These are phyloP conservation scores for Taeniopygia guttata DNA, from an alignment of 2,797 vertebrate genomes.

Conservation along the genomic window DNA sequence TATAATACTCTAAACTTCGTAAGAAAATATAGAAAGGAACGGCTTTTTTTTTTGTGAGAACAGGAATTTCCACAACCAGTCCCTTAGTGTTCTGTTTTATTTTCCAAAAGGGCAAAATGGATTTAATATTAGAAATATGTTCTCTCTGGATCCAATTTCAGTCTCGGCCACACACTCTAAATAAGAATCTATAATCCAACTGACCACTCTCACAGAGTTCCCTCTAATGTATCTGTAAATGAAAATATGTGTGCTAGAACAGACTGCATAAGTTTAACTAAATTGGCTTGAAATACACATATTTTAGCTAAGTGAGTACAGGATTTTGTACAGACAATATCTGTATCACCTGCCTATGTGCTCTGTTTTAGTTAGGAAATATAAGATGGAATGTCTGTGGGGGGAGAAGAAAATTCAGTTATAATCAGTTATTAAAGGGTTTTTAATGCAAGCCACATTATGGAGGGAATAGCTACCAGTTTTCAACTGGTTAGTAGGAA, in stretches of 20 bases:
- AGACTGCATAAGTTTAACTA: conserved; percentile 19
- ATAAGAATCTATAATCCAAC: conserved; percentile 34
- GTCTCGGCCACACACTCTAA: not conserved
- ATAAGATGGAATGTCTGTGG: conserved; percentile 36
- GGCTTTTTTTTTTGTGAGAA: not conserved
- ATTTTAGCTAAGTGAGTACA: conserved; percentile 43
- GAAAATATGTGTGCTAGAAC: conserved; percentile 30
- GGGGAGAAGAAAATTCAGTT: conserved; percentile 8
- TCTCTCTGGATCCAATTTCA: conserved; percentile 39
- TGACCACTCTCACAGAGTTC: not conserved
- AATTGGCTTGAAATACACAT: conserved; percentile 49
- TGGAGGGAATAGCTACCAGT: not conserved
- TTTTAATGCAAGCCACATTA: conserved; percentile 39
- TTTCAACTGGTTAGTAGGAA: not conserved
- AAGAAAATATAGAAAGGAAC: conserved; percentile 8
- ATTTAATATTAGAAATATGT: conserved; percentile 56
- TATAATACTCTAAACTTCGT: conserved; percentile 6
- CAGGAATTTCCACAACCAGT: conserved; percentile 10
- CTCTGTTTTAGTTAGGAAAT: conserved; percentile 52
- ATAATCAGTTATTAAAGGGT: conserved; percentile 9
- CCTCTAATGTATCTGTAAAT: conserved; percentile 36
- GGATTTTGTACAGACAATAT: conserved; percentile 42
- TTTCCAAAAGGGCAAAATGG: conserved; percentile 23
- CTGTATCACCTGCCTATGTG: conserved; percentile 51
- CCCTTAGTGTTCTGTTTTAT: not conserved